Evolutionary conservation across 2,113 vertebrate genomes (phyloP), one percentile per base, ranked within the genome.

Genomic region (Rhagologus leucostigma): DNA sequence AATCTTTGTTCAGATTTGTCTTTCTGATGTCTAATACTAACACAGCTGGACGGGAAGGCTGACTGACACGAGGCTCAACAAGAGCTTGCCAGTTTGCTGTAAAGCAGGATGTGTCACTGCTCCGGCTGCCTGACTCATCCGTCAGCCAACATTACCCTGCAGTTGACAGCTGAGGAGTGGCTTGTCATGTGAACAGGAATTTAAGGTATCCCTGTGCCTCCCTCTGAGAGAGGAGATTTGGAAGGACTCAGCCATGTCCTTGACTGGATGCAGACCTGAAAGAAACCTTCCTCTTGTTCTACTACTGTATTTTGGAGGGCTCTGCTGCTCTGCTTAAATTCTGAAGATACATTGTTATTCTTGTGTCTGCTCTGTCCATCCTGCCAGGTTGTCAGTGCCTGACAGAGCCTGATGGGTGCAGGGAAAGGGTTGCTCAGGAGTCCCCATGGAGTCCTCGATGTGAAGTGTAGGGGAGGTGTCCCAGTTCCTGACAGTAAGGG

Each of bases 51-150:
- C 10, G n/a, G 67, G 35, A 22, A 35, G 50, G 42, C 16, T 93
- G 92, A 46, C 6, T 93, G 89, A 92, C 88, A 52, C 0, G 30
- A 57, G 86, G 73, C 68, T 95, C 89, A 88, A 88, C 71, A 86
- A 78, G 78, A 81, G 42, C 87, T 70, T 70, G 71, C n/a, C 13
- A 90, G 8, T 84, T 85, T 26, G 32, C 19, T 77, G 80, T 69
- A 16, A 41, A 78, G 90, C 76, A 47, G 92, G 76, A 27, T 60
- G 75, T 92, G 94, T 80, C 68, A 33, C 49, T 71, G 63, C 83
- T 77, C 37, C 86, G 75, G 80, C 86, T 86, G 63, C 75, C 65
- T 64, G 78, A 85, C 67, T 95, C 67, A 62, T 33, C 62, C 3
- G 0, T 55, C 70, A 90, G 78, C 70, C 41, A 53, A 1, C 5